Base-by-base conservation (phyloP, 1,140 invertebrate species). In the Drosophila lacteicornis region DNA sequence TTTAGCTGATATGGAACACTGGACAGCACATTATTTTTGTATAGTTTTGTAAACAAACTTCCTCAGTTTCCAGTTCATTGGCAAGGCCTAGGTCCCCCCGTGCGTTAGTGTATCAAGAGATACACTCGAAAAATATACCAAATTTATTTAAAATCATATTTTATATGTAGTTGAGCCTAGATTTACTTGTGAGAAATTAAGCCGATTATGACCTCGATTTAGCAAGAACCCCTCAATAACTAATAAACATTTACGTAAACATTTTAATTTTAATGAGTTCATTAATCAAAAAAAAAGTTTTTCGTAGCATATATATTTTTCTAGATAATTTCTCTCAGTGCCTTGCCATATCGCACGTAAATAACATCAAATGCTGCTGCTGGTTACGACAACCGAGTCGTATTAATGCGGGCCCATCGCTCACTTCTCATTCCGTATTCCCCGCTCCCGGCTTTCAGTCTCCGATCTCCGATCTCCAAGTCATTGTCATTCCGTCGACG, bases 331-430 rank as follows among this genome's bases (percentile, higher is more conserved):
- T 66, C 2, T 30, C 5, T 1, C 38, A 69, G 66, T 73, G 46
- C 17, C 38, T 12, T 8, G 7, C 43, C 15, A 36, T 43, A 15
- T 27, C 56, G 55, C 75, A 77, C 63, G 62, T 77, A 68, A 13
- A 36, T 19, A 17, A 63, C 55, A 75, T 40, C 43, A 58, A 76
- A 53, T 46, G 17, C 51, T 43, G 49, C 70, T 51, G 42, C 50
- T 40, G 61, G 55, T 76, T 76, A 59, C 70, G 73, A 69, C 74
- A 56, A 38, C 75, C 42, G 27, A 9, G 49, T 36, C 74, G 68
- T 56, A 77, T 75, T 75, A 75, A 75, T 75, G 71, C 57, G 47
- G 46, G 17, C 13, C 33, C 70, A 73, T 59, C 30, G 40, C 70
- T 38, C 45, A 60, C n/a, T 12, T 13, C 49, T 55, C 38, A 40